These are phyloP conservation scores for Hesperophylax magnus DNA, from an alignment of 1,140 invertebrate species.

Conservation along the genomic window DNA sequence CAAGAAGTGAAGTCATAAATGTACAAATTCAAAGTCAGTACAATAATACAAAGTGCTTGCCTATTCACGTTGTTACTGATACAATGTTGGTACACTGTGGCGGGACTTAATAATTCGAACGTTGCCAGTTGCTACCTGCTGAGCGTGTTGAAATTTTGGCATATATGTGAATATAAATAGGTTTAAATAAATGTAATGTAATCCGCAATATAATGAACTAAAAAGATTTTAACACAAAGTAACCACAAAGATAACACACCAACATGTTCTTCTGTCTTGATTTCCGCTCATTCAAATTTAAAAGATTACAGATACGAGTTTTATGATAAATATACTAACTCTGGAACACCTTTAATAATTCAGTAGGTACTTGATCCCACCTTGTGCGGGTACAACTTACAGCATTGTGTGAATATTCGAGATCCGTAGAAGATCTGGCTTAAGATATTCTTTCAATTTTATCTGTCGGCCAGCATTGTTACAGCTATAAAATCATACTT, in stretches of 20 bases:
- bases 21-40: neutral
- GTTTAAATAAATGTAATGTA: neutral
- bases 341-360: neutral
- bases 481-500: neutral
- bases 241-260: neutral
- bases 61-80: neutral
- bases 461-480: neutral
- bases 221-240: neutral
- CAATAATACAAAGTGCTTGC: neutral
- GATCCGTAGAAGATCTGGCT: neutral
- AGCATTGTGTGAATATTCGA: neutral
- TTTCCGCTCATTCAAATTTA: slow-evolving; percentile 37
- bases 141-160: slow-evolving; percentile 4
- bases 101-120: neutral
- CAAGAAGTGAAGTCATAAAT: neutral
- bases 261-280: neutral
- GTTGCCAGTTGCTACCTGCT: neutral
- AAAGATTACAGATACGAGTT: slow-evolving; percentile 14
- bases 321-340: neutral
- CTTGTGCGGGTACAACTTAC: neutral
- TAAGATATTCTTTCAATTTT: slow-evolving; percentile 1
- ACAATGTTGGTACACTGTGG: neutral
- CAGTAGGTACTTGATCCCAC: neutral
- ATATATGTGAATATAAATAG: neutral
- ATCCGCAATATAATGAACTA: neutral